Percentiles rank a stretch among this genome's conserved stretches.
phyloP scores from a whole-genome alignment of 2,888 invertebrate genomes.

The Drosophila melanosoma region DNA sequence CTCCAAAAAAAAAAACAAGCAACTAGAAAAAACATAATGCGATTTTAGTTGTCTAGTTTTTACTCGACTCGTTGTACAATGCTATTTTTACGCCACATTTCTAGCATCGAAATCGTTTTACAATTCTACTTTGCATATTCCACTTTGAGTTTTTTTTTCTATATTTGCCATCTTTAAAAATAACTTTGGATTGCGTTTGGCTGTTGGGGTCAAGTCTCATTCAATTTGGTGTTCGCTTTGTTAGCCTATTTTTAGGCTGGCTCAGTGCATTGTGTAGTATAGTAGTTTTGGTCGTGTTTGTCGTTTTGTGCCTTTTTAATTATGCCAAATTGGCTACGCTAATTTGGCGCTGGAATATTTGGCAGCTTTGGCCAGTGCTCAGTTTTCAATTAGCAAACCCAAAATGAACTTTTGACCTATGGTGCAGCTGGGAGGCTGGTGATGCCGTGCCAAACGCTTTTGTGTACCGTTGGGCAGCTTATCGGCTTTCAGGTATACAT shows the following conservation, averaged over 20 bases:
- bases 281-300: slow-evolving; percentile 18
- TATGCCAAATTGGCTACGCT: slow-evolving; percentile 47
- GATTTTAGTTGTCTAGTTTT: neutral
- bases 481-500: slow-evolving; percentile 39
- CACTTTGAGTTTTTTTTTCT: too few species aligned
- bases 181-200: slow-evolving; percentile 7
- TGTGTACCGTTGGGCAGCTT: slow-evolving; percentile 16
- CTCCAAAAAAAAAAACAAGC: neutral
- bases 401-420: slow-evolving; percentile 35
- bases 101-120: neutral
- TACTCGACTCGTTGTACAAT: neutral
- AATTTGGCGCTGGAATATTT: slow-evolving; percentile 43
- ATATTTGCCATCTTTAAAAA: neutral
- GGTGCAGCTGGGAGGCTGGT: neutral
- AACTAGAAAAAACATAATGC: neutral
- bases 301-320: slow-evolving; percentile 37
- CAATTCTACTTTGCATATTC: neutral
- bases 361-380: slow-evolving; percentile 18
- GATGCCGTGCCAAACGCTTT: slow-evolving; percentile 4
- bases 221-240: slow-evolving; percentile 29
- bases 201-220: slow-evolving; percentile 35
- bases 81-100: neutral
- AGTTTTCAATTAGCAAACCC: slow-evolving; percentile 58
- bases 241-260: slow-evolving; percentile 47
- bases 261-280: slow-evolving; percentile 8